Conservation (phyloP, 2,113 vertebrate genomes). For the Typhlomys cinereus region DNA sequence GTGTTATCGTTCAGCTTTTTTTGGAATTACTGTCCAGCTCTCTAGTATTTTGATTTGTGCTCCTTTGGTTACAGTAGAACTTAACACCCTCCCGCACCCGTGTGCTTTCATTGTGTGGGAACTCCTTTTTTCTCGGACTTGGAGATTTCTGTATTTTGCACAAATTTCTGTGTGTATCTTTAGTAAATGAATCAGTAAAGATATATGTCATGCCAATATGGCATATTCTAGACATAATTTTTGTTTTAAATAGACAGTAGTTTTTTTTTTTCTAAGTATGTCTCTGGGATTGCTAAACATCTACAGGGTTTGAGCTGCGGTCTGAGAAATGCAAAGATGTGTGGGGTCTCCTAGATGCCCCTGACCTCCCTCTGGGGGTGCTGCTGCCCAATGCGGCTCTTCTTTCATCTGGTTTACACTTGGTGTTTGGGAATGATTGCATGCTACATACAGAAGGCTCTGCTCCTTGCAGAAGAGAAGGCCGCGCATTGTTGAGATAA, state of each 20-base stretch:
- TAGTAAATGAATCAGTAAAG: neutral
- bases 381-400: neutral
- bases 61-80: neutral
- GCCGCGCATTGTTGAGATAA: neutral
- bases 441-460: neutral
- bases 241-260: conserved; percentile 27
- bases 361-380: no score
- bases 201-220: neutral
- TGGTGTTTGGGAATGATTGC: conserved; percentile 21
- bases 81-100: neutral
- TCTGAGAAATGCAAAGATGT: neutral
- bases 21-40: neutral
- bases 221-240: neutral
- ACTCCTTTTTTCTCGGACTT: conserved; percentile 1
- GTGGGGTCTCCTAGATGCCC: neutral
- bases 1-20: neutral
- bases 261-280: conserved; percentile 13
- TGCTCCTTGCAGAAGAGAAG: neutral
- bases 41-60: neutral
- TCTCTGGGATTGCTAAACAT: neutral
- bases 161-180: neutral
- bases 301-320: neutral
- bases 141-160: neutral
- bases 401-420: conserved; percentile 1
- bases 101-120: neutral